Percentiles rank a stretch among this genome's conserved stretches.
phyloP scores from a whole-genome alignment of 2,888 invertebrate genomes.

The Brenthis daphne region DNA sequence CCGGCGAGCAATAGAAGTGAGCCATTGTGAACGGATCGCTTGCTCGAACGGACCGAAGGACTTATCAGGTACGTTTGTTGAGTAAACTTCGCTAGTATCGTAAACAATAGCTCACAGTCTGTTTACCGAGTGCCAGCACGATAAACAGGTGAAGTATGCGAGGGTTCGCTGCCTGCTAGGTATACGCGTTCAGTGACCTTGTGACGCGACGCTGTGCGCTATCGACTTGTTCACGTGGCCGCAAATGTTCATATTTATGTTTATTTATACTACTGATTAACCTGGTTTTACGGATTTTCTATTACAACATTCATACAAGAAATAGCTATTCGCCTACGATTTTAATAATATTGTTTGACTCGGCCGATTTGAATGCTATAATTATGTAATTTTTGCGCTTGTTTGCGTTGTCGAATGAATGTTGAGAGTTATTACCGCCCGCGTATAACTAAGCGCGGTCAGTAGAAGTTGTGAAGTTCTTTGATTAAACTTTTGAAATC shows the following conservation, averaged over 20 bases:
- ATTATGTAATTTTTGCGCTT: slow-evolving; percentile 29
- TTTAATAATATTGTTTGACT: slow-evolving; percentile 1
- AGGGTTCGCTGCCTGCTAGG: slow-evolving; percentile 47
- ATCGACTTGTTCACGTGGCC: slow-evolving; percentile 40
- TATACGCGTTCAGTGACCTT: slow-evolving; percentile 58
- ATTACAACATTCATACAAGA: slow-evolving; percentile 14
- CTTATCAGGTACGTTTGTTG: slow-evolving; percentile 55
- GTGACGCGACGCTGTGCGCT: slow-evolving; percentile 40
- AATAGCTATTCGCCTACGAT: slow-evolving; percentile 5
- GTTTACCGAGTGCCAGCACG: slow-evolving; percentile 46
- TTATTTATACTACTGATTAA: slow-evolving; percentile 35
- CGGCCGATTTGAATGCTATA: neutral
- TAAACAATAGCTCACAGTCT: slow-evolving; percentile 57
- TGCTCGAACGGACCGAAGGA: slow-evolving; percentile 48
- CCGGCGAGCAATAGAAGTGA: slow-evolving; percentile 42
- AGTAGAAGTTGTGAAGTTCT: slow-evolving; percentile 36
- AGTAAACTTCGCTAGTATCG: slow-evolving; percentile 55
- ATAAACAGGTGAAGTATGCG: slow-evolving; percentile 30
- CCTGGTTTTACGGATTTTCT: slow-evolving; percentile 24
- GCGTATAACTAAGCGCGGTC: slow-evolving; percentile 27
- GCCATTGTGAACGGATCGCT: slow-evolving; percentile 58
- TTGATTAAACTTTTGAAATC: slow-evolving; percentile 45
- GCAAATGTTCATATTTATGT: slow-evolving; percentile 28
- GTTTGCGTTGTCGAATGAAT: slow-evolving; percentile 41
- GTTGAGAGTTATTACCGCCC: slow-evolving; percentile 38